phyloP scores from a whole-genome alignment of 2,888 invertebrate species.

The Xanthorhoe spadicearia region DNA sequence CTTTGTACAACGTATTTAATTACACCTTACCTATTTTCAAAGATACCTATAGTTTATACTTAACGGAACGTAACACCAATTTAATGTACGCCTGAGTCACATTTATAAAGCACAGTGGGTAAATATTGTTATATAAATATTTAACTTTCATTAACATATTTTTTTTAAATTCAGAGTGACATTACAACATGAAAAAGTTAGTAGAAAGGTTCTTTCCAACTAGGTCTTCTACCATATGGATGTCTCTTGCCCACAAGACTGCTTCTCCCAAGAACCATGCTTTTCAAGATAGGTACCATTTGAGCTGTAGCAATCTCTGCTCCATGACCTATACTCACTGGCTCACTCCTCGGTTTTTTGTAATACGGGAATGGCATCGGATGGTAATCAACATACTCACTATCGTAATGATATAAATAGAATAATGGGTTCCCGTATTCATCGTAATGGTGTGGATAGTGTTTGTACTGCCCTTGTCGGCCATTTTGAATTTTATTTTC shows the following conservation, averaged over 20 bases:
- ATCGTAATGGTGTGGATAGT: background rate
- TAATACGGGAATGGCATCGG: conserved; percentile 2
- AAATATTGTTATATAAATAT: too few species aligned
- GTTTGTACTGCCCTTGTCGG: background rate
- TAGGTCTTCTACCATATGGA: background rate
- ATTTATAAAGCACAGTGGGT: too few species aligned
- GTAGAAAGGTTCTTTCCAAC: background rate
- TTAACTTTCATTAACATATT: too few species aligned
- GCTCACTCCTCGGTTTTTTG: background rate
- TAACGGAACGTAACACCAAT: too few species aligned
- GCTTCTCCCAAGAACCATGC: background rate
- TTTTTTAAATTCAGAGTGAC: too few species aligned
- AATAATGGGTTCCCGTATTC: background rate
- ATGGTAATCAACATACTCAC: conserved; percentile 6
- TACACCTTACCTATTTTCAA: too few species aligned
- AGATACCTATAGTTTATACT: too few species aligned
- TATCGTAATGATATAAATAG: conserved; percentile 7
- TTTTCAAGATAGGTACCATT: conserved; percentile 6
- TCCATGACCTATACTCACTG: conserved; percentile 3
- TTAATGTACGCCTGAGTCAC: too few species aligned
- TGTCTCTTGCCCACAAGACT: conserved; percentile 6
- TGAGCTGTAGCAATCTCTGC: background rate
- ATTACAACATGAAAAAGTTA: background rate
- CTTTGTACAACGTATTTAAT: too few species aligned
- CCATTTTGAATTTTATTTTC: background rate